Evolutionary conservation across 2,113 vertebrate species (phyloP), one percentile per base, ranked within the genome.

Genomic region (Gallinago media): DNA sequence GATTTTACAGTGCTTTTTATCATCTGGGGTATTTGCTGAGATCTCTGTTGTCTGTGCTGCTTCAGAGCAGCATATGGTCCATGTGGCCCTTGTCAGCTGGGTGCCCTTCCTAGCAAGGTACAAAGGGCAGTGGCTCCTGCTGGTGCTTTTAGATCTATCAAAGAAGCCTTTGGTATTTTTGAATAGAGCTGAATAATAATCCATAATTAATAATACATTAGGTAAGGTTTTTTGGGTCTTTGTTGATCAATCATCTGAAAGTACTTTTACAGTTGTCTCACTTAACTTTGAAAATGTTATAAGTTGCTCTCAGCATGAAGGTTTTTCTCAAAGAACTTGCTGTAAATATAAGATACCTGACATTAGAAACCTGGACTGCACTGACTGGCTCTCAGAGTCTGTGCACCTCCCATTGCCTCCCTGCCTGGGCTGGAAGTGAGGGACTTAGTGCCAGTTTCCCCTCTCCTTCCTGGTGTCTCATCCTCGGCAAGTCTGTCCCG

Each of bases 91-190:
- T 70, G 13, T 70, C 79, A 70, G 67, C 52, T 82, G 71, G 10
- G n/a, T 32, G 7, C 32, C 31, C 20, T 62, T 92, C 54, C 81
- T 85, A 54, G 49, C 25, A 72, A 62, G 17, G 16, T 12, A 17
- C 36, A 95, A 96, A 92, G 77, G 80, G 67, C 31, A 85, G n/a
- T 62, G 40, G 15, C 44, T 82, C 81, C 88, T 89, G 65, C 34
- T 92, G 77, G n/a, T 59, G 47, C 78, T 93, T 92, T 96, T 72
- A 73, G 72, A 84, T 75, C 63, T 56, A 83, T 92, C 56, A 96
- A 95, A 96, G 71, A 22, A 78, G 27, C 16, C 67, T 91, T 88
- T 88, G 63, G 54, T 89, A 42, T 52, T 71, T 79, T 85, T 91
- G 3, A 77, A 31, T 63, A 32, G 36, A 46, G n/a, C 21, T 87